Base-by-base conservation (phyloP, 2,113 vertebrate species). In the Cyprinodon brontotheroides region DNA sequence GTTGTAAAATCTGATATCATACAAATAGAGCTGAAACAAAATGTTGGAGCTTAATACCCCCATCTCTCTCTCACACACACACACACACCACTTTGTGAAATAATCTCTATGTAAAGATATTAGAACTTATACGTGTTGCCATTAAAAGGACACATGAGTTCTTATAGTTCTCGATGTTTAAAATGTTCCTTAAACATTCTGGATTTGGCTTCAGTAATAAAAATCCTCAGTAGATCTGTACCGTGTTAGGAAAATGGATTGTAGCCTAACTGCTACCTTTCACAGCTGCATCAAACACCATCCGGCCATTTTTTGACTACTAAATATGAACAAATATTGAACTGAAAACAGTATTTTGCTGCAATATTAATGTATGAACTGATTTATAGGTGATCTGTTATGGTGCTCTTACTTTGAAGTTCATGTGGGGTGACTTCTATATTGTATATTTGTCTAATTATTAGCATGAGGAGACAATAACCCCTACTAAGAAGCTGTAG, bases 1-100 rank as follows among this genome's bases (percentile, higher is more conserved):
- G 20, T 20, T 1, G 39, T 68, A 20, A 66, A 67, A 65, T 43
- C 41, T 81, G 63, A 63, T 72, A 65, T 38, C 17, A 7, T 41
- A 17, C 22, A 67, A 59, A 80, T 37, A 11, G 14, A 1, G 6
- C 17, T 53, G 12, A 45, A 48, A 41, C 40, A 57, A 4, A n/a
- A 13, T 40, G 53, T 29, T 29, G 29, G 29, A 29, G 29, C 29
- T 29, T 29, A 29, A 29, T 29, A 29, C 29, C 29, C 29, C 29
- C 29, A 29, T 29, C 29, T 29, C 29, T 29, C n/a, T n/a, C n/a
- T n/a, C n/a, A n/a, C n/a, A n/a, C 29, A 29, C 29, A 29, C 29
- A 29, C 29, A 29, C 29, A 29, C 29, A 29, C 29, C 29, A 29
- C 29, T 29, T 29, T 29, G 29, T 29, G 29, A 29, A 29, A 29